Conservation (phyloP, 2,797 vertebrate genomes). For the Australoheros facetus region DNA sequence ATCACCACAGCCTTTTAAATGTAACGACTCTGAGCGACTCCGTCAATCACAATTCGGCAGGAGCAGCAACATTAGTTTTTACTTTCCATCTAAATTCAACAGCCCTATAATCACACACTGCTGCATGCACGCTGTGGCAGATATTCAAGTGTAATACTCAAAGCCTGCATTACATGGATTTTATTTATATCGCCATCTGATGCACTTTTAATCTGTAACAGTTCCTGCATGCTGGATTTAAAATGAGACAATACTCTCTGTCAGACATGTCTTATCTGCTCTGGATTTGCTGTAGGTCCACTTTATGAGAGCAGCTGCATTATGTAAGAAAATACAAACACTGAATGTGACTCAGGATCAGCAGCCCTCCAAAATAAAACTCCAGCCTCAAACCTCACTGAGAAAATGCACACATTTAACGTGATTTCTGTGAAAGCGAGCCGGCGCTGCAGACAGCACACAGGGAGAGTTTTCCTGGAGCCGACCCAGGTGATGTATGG, state of each 20-base stretch:
- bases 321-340: neutral
- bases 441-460: neutral
- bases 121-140: neutral
- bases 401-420: neutral
- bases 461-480: neutral
- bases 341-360: neutral
- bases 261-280: neutral
- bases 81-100: neutral
- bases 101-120: neutral
- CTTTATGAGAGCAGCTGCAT: neutral
- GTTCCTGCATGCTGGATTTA: neutral
- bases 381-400: neutral
- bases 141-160: neutral
- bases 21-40: neutral
- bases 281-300: neutral
- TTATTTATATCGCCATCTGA: neutral
- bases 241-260: neutral
- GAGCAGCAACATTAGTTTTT: neutral
- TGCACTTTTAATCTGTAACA: neutral
- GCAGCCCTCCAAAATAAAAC: neutral
- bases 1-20: neutral
- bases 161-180: neutral
- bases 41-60: neutral
- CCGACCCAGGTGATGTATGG: neutral
- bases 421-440: neutral